These are phyloP conservation scores for Ammodytes marinus DNA, from an alignment of 2,113 vertebrate genomes.

Conservation along the genomic window DNA sequence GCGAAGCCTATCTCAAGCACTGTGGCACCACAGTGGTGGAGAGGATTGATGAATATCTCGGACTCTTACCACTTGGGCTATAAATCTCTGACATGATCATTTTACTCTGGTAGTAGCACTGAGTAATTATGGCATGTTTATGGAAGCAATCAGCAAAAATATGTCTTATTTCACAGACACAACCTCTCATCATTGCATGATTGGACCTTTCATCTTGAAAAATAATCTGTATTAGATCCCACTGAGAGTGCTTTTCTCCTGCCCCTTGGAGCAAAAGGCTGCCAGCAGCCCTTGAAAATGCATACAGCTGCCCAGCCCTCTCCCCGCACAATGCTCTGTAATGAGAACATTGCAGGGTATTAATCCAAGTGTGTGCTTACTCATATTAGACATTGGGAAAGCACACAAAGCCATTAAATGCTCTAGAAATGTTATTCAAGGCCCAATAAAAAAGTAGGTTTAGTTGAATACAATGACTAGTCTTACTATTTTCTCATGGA, in stretches of 20 bases:
- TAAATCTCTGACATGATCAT: conserved; percentile 83
- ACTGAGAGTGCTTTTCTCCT: conserved; percentile 32
- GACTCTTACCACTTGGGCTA: conserved; percentile 68
- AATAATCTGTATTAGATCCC: conserved; percentile 1
- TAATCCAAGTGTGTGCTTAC: conserved; percentile 66
- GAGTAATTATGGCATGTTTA: conserved; percentile 83
- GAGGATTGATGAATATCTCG: conserved; percentile 76
- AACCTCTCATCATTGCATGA: conserved; percentile 45
- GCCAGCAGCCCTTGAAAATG: conserved; percentile 41
- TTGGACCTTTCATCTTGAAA: conserved; percentile 47
- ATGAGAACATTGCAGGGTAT: conserved; percentile 71
- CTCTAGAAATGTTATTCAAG: conserved; percentile 52
- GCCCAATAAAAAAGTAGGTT: conserved; percentile 53
- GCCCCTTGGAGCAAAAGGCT: conserved; percentile 19
- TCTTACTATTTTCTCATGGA: conserved; percentile 29
- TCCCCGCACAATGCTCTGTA: conserved; percentile 15
- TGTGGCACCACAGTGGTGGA: conserved; percentile 58
- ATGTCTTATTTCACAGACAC: conserved; percentile 68
- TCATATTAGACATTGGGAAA: conserved; percentile 61
- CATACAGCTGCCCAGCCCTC: conserved; percentile 7
- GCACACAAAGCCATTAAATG: conserved; percentile 59
- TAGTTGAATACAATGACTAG: conserved; percentile 60
- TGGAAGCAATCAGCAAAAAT: conserved; percentile 72
- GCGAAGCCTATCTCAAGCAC: conserved; percentile 63
- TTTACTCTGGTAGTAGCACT: conserved; percentile 53